A percentile compares a stretch with the other conserved stretches of the same genome.
Conservation (phyloP, 2,888 invertebrate genomes). For the Polylopha cassiicola region DNA sequence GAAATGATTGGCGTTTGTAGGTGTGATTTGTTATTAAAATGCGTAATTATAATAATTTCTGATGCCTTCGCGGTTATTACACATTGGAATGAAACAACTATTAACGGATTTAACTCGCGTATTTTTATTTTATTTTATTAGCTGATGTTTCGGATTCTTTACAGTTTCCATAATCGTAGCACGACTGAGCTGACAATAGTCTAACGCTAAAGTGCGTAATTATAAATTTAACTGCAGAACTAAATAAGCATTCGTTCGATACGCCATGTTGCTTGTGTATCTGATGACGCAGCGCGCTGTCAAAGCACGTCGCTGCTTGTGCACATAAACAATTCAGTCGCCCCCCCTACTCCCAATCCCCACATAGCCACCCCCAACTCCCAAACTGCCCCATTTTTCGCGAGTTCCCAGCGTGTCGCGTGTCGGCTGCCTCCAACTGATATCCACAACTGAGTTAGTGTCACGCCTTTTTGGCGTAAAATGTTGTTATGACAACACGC, state of each 20-base stretch:
- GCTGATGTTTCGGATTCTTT: no score
- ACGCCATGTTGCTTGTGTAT: conserved; percentile 60
- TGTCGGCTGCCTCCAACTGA: conserved; percentile 37
- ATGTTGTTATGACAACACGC: conserved; percentile 55
- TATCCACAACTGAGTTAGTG: conserved; percentile 36
- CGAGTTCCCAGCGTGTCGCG: conserved; percentile 50
- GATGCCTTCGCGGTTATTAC: no score
- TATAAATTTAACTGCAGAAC: conserved; percentile 10
- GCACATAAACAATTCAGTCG: conserved; percentile 63
- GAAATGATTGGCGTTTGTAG: no score
- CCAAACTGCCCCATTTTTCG: conserved; percentile 57
- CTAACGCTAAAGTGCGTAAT: conserved; percentile 1
- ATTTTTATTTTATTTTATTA: no score
- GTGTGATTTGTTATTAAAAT: no score
- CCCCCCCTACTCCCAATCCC: conserved; percentile 27
- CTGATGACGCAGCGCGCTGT: conserved; percentile 61
- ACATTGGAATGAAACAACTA: no score
- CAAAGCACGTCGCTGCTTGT: conserved; percentile 55
- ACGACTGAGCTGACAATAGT: no score
- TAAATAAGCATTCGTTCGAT: conserved; percentile 21
- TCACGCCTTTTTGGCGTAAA: conserved; percentile 48
- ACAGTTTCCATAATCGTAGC: no score
- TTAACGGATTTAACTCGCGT: no score
- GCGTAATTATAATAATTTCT: no score
- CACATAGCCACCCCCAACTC: conserved; percentile 30